phyloP scores from a whole-genome alignment of 2,113 vertebrate species.

The Mesembrinibis cayennensis region DNA sequence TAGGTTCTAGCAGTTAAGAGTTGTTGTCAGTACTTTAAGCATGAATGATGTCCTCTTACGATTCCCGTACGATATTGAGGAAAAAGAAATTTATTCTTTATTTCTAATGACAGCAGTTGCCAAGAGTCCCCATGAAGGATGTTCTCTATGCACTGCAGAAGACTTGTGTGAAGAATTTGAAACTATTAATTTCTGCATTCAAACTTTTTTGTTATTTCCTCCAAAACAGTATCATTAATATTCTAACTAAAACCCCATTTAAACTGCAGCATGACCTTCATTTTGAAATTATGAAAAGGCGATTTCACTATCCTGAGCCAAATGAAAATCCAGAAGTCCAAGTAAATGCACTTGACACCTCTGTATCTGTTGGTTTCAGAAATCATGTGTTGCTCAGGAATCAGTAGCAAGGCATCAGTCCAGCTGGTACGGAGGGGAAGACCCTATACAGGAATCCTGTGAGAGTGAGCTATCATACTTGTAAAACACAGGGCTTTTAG shows the following conservation, averaged over 20 bases:
- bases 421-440: not conserved
- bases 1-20: not conserved
- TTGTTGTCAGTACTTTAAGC: not conserved
- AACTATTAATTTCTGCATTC: not conserved
- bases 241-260: not conserved
- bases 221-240: not conserved
- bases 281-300: not conserved
- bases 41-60: not conserved
- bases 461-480: not conserved
- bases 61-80: not conserved
- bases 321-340: not conserved
- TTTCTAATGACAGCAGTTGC: not conserved
- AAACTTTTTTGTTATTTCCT: not conserved
- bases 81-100: not conserved
- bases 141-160: not conserved
- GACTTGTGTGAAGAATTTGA: not conserved
- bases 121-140: not conserved
- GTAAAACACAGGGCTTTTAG: not conserved
- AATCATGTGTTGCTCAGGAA: fast-evolving
- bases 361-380: not conserved
- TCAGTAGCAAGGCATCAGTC: not conserved
- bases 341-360: not conserved
- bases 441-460: not conserved
- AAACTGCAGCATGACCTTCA: not conserved
- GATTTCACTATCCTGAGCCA: not conserved